Conservation (phyloP, 2,113 vertebrate species). For the Sceloporus tristichus region DNA sequence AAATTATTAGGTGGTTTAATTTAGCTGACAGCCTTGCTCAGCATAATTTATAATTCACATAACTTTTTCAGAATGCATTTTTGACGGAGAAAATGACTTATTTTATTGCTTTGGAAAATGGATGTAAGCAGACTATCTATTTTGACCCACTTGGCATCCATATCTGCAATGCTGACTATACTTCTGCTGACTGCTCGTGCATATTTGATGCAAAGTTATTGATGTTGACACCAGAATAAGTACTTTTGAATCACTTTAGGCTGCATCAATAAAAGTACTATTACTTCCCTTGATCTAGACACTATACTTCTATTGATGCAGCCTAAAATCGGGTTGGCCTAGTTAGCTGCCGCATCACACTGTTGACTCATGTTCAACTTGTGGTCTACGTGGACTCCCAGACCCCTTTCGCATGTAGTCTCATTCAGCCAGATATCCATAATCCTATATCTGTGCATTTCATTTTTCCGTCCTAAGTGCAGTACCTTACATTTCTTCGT, state of each 20-base stretch:
- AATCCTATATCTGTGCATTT: too few species aligned
- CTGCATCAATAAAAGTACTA: too few species aligned
- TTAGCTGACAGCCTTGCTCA: background rate
- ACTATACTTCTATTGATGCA: too few species aligned
- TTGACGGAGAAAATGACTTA: slow-evolving; percentile 22
- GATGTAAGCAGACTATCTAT: slow-evolving; percentile 25
- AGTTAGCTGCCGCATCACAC: too few species aligned
- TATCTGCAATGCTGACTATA: slow-evolving; percentile 5
- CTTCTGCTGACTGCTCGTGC: slow-evolving; percentile 23
- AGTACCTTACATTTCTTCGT: too few species aligned
- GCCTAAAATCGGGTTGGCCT: too few species aligned
- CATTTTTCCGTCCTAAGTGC: too few species aligned
- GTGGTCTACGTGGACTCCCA: too few species aligned
- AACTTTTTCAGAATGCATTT: slow-evolving; percentile 4
- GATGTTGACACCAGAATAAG: slow-evolving; percentile 20
- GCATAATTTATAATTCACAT: slow-evolving; percentile 13
- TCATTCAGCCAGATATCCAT: too few species aligned
- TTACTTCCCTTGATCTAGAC: too few species aligned
- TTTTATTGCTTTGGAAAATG: slow-evolving; percentile 20
- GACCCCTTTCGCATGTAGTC: too few species aligned
- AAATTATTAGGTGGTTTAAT: slow-evolving; percentile 12
- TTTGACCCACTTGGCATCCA: slow-evolving; percentile 46
- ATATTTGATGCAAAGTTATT: slow-evolving; percentile 41
- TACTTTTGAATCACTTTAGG: slow-evolving; percentile 13
- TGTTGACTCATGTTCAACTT: too few species aligned